Evolutionary conservation across 2,888 invertebrate genomes (phyloP).

Genomic region (Rhogogaster chlorosoma): DNA sequence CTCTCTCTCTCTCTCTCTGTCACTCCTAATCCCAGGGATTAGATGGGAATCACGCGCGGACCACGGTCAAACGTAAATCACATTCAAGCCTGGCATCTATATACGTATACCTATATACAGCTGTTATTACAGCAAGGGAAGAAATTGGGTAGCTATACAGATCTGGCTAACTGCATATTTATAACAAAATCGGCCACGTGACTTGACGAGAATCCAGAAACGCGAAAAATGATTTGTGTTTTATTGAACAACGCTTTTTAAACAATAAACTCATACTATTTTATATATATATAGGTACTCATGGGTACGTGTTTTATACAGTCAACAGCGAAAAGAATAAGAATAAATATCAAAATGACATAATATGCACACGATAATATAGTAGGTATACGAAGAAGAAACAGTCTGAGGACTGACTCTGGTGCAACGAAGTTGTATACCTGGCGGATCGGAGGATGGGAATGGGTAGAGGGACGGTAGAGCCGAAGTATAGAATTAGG

Average conservation of each 20-base stretch:
- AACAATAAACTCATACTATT: too few relatives aligned
- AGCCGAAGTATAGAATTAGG: slow-evolving; percentile 71
- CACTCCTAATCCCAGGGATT: slow-evolving; percentile 48
- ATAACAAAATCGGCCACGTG: background rate
- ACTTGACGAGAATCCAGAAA: too few relatives aligned
- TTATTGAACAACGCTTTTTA: too few relatives aligned
- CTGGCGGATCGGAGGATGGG: background rate
- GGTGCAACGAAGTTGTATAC: background rate
- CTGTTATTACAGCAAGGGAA: background rate
- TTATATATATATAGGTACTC: too few relatives aligned
- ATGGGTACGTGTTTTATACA: too few relatives aligned
- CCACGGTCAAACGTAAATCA: background rate
- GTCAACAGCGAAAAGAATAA: too few relatives aligned
- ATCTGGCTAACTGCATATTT: background rate
- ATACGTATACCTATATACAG: background rate
- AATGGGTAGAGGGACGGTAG: slow-evolving; percentile 9
- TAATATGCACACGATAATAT: too few relatives aligned
- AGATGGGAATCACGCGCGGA: slow-evolving; percentile 46
- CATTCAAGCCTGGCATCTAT: slow-evolving; percentile 5
- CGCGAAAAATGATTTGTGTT: too few relatives aligned
- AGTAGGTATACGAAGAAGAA: background rate
- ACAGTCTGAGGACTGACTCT: background rate
- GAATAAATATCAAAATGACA: too few relatives aligned
- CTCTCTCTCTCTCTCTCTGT: background rate
- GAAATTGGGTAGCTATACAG: background rate